phyloP scores from a whole-genome alignment of 2,797 vertebrate species.

The Mallotus villosus region DNA sequence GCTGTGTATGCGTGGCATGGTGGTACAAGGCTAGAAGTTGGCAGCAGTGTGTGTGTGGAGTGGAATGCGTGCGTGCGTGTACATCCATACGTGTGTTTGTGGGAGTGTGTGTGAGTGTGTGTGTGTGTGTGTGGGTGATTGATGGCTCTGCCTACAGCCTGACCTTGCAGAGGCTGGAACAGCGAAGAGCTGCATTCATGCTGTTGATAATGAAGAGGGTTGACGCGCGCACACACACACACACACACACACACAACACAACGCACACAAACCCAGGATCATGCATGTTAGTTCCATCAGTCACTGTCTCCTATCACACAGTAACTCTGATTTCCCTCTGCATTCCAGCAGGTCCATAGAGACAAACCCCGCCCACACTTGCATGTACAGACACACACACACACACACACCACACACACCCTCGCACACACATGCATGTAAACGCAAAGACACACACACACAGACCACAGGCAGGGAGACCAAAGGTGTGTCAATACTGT shows the following conservation, averaged over 20 bases:
- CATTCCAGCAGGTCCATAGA: slow-evolving; percentile 32
- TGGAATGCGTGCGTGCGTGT: background rate
- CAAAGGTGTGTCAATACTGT: background rate
- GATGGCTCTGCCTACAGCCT: slow-evolving; percentile 35
- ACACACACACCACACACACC: background rate
- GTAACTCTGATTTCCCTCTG: slow-evolving; percentile 33
- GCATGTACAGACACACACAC: background rate
- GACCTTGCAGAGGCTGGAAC: slow-evolving; percentile 43
- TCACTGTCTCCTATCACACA: slow-evolving; percentile 21
- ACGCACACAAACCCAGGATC: no score
- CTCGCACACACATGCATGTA: background rate
- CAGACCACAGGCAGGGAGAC: background rate
- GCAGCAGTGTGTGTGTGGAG: no score
- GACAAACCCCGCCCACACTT: slow-evolving; percentile 4
- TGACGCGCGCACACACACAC: background rate
- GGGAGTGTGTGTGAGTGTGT: slow-evolving; percentile 5
- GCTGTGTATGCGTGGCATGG: no score
- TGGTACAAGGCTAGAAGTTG: background rate
- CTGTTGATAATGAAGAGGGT: slow-evolving; percentile 40
- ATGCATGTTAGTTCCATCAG: slow-evolving; percentile 15
- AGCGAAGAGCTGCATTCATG: slow-evolving; percentile 31
- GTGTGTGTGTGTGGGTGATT: slow-evolving; percentile 30
- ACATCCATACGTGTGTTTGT: background rate
- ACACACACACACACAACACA: no score
- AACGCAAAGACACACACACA: background rate